Evolutionary conservation across 2,113 vertebrate species (phyloP), one percentile per base, ranked within the genome.

Genomic region (Ceyx margarethae): DNA sequence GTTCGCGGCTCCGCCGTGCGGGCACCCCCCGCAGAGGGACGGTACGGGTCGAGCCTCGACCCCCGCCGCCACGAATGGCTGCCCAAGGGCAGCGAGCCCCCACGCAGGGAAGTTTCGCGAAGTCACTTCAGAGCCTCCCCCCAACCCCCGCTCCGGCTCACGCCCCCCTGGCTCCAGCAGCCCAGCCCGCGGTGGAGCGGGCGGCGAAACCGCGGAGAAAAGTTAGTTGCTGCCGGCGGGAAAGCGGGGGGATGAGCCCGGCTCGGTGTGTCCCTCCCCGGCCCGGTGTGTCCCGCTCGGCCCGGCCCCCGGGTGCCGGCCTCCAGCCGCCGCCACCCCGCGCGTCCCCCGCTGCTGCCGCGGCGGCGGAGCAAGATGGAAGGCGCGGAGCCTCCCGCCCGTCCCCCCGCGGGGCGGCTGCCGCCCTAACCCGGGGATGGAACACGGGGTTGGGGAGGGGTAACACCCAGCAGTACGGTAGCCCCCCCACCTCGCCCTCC

Each of bases 171-270:
- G 19, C 60, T 15, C 20, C 0, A 37, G 28, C 5, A 78, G 37
- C 75, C 29, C 20, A 18, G 50, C 25, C 60, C 35, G 35, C 60
- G 40, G 56, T 11, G 42, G 40, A 8, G 50, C 61, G 42, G 78
- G 22, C 54, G 21, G 31, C 40, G 25, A 54, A 60, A 21, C 61
- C 5, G 66, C 54, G 31, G 67, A 76, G 18, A 67, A 96, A 97
- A 97, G 95, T 97, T 95, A 80, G 86, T 83, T n/a, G 57, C 67
- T 3, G 40, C 22, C 42, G 16, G 42, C 9, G 35, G 18, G 15
- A 51, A 21, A 53, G 46, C 17, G 51, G 60, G 37, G 57, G 46
- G 26, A 37, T 37, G 10, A 37, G n/a, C 28, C 42, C 57, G 43
- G 67, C 33, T 11, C 37, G 37, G 37, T 37, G 37, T 37, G 37